Percentiles rank a stretch among this genome's conserved stretches.
Conservation (phyloP, 2,888 invertebrate genomes). For the Lissonota sp. region DNA sequence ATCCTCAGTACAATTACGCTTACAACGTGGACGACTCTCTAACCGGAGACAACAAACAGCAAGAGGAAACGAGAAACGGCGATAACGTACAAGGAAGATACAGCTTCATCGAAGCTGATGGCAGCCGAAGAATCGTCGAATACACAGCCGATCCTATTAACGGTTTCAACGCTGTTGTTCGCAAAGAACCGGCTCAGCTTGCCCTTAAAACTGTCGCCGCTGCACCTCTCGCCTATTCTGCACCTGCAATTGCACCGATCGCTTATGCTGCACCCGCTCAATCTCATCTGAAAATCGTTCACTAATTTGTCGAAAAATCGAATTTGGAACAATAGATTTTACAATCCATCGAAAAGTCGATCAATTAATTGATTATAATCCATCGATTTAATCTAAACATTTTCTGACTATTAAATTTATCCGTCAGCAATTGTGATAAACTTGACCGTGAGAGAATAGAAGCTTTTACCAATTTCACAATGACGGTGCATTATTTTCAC, state of each 20-base stretch:
- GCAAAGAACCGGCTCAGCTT: conserved; percentile 61
- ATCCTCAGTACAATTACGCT: conserved; percentile 69
- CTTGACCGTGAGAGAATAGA: conserved; percentile 36
- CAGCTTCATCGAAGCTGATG: conserved; percentile 67
- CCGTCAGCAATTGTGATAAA: background rate
- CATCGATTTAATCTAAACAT: background rate
- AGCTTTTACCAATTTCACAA: background rate
- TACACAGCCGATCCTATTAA: conserved; percentile 67
- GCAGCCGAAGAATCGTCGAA: conserved; percentile 64
- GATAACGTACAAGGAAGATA: conserved; percentile 67
- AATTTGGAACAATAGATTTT: background rate
- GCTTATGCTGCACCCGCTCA: conserved; percentile 45
- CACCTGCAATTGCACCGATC: conserved; percentile 45
- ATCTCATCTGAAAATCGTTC: conserved; percentile 39
- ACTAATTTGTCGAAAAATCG: conserved; percentile 15
- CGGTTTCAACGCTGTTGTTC: conserved; percentile 67
- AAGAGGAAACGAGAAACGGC: conserved; percentile 68
- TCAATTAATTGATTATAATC: background rate
- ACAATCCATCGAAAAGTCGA: background rate
- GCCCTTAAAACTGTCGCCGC: conserved; percentile 63
- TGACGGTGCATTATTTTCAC: conserved; percentile 5
- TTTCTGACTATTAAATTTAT: background rate
- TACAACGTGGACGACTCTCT: conserved; percentile 72
- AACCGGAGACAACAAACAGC: conserved; percentile 71
- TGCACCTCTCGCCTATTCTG: conserved; percentile 49